Evolutionary conservation across 1,140 invertebrate genomes (phyloP), one percentile per base, ranked within the genome.

Genomic region (Rhagoletis zephyria): DNA sequence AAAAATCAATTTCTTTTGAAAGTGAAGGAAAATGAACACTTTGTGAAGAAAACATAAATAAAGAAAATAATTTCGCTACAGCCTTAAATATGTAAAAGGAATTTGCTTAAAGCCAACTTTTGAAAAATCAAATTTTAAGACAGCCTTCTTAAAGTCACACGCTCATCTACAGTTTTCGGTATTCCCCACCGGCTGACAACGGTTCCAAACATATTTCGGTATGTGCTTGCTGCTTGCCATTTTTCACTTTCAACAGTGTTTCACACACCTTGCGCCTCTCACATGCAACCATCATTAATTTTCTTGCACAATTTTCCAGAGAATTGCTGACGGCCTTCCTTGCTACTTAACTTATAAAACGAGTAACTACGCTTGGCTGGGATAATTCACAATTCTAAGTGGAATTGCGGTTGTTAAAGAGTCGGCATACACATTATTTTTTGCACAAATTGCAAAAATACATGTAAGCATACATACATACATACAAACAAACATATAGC

Each of bases 201-300:
- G 70, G 45, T 7, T 14, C 14, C 42, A 30, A 30, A 30, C 30
- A 30, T 30, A 30, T 30, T 30, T 30, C 30, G 30, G 30, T 30
- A 74, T 3, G 42, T 6, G 30, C 16, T 14, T n/a, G 14, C n/a
- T 48, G 16, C 12, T 14, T 74, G 70, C 40, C 12, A 74, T 74
- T 74, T 74, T 74, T 74, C 67, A 74, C 67, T 74, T 74, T 30
- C 30, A 30, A 30, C 30, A 30, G 30, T 30, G 30, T 30, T 74
- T 42, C 67, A 4, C 4, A 74, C 10, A n/a, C 61, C 4, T n/a
- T 63, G 42, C 42, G 45, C 42, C 4, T 3, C 12, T 45, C 70
- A 48, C 42, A 5, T 7, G 42, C 40, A 67, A 30, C 40, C 7
- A 45, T 48, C 42, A 74, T 51, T 51, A 51, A n/a, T 40, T 40